Conservation (phyloP, 2,113 vertebrate genomes). For the Halichoerus grypus region DNA sequence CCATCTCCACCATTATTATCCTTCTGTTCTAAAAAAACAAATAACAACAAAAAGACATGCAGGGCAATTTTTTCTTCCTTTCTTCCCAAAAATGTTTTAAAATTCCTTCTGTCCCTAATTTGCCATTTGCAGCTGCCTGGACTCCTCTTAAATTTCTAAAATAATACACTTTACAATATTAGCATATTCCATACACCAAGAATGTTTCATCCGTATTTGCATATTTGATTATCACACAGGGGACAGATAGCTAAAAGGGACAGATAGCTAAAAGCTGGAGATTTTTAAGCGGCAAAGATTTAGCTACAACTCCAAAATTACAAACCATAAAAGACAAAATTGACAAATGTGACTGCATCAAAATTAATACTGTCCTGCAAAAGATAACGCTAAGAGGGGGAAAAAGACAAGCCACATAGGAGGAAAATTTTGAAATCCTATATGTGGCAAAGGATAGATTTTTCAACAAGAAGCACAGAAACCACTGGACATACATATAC, state of each 20-base stretch:
- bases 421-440: not conserved
- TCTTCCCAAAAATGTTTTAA: not conserved
- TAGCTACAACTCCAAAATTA: not conserved
- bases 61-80: not conserved
- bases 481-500: not conserved
- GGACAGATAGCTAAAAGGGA: not conserved
- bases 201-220: not conserved
- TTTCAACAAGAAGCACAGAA: not conserved
- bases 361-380: not conserved
- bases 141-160: not conserved
- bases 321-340: not conserved
- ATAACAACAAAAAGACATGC: not conserved
- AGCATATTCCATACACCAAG: not conserved
- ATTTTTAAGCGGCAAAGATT: not conserved
- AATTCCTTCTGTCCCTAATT: not conserved
- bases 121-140: not conserved
- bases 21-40: not conserved
- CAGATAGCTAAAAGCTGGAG: not conserved
- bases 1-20: not conserved
- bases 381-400: not conserved
- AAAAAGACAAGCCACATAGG: not conserved
- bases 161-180: not conserved
- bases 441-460: not conserved
- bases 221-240: not conserved
- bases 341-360: not conserved